These are phyloP conservation scores for Linyphia triangularis DNA, from an alignment of 2,888 invertebrate species.

Conservation along the genomic window DNA sequence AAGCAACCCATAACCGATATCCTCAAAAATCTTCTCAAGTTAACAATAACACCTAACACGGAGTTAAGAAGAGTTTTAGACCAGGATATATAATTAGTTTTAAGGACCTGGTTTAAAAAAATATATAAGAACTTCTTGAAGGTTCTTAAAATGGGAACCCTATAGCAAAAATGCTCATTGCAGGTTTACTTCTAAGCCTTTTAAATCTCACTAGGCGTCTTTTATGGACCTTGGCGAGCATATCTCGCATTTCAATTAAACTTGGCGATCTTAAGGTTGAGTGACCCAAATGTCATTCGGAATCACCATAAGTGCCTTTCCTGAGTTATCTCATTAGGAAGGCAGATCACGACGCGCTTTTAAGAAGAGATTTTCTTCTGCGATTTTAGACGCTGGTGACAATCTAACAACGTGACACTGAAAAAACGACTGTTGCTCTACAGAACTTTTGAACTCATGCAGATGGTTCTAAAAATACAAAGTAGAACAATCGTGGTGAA, in stretches of 20 bases:
- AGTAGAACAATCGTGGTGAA: background rate
- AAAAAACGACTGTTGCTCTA: background rate
- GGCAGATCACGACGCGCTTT: background rate
- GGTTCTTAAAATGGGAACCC: no score
- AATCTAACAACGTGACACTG: conserved; percentile 1
- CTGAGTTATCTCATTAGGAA: background rate
- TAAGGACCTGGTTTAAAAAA: no score
- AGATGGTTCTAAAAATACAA: background rate
- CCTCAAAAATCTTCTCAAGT: no score
- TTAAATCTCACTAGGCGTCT: no score
- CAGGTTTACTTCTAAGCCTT: no score
- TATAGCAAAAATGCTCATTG: no score
- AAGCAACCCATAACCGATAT: no score
- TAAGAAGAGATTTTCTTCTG: background rate
- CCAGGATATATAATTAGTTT: no score
- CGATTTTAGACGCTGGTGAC: background rate
- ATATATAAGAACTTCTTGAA: no score
- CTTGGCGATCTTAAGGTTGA: conserved; percentile 8
- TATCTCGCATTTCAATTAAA: conserved; percentile 19
- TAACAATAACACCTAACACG: no score
- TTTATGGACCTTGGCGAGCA: no score
- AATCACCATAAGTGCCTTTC: background rate
- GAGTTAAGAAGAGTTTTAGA: no score
- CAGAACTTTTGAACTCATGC: conserved; percentile 26
- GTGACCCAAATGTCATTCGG: conserved; percentile 21